Evolutionary conservation across 2,113 vertebrate species (phyloP).

Genomic region (Eira barbara): DNA sequence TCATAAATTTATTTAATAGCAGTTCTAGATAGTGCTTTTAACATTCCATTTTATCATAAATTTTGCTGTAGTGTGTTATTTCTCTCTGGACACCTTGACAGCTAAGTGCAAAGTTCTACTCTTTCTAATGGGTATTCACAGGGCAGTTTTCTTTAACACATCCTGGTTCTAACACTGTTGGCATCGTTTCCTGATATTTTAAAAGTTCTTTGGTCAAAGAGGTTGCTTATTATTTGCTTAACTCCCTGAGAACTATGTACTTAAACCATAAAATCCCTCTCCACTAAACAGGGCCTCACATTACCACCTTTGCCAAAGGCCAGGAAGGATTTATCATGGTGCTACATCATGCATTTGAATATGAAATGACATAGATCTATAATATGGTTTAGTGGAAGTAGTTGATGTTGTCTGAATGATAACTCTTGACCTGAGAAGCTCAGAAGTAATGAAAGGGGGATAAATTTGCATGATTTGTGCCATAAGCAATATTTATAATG

Average conservation of each 20-base stretch:
- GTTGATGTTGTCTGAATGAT: constrained; percentile 64
- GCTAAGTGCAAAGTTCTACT: background rate
- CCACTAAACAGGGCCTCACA: background rate
- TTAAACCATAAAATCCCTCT: constrained; percentile 43
- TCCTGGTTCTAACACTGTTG: background rate
- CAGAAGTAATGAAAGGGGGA: constrained; percentile 55
- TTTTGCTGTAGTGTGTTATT: background rate
- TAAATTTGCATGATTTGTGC: constrained; percentile 73
- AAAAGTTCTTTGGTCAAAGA: background rate
- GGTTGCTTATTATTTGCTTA: constrained; percentile 41
- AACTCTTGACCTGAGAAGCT: constrained; percentile 69
- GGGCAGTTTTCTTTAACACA: background rate
- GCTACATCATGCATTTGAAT: constrained; percentile 40
- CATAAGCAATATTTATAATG: constrained; percentile 77
- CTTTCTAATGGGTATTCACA: background rate
- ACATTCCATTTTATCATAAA: constrained; percentile 5
- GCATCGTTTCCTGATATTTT: background rate
- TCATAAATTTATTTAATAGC: background rate
- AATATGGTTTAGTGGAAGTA: constrained; percentile 36
- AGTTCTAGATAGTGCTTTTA: background rate
- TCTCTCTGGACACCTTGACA: background rate
- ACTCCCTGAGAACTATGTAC: constrained; percentile 25
- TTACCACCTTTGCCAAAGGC: constrained; percentile 24
- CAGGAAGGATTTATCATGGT: constrained; percentile 22
- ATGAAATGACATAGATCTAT: constrained; percentile 26